phyloP scores from a whole-genome alignment of 2,888 invertebrate species.

The Chalcosyrphus nemorum region DNA sequence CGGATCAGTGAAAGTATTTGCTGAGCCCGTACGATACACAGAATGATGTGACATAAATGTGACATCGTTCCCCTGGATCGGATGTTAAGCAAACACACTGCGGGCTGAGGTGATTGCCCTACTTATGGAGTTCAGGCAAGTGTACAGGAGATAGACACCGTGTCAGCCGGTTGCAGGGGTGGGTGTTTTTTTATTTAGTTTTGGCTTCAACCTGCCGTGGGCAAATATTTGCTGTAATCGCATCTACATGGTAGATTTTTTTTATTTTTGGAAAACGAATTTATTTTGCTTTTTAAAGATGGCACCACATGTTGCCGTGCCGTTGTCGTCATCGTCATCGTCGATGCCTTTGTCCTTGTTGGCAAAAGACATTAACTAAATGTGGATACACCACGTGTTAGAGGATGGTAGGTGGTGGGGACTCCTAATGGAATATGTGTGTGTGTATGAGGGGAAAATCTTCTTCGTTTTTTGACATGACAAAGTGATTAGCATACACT shows the following conservation, averaged over 20 bases:
- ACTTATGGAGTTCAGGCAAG: constrained; percentile 22
- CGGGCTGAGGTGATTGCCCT: constrained; percentile 38
- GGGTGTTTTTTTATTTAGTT: not conserved
- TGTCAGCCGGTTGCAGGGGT: constrained; percentile 2
- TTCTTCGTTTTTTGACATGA: constrained; percentile 14
- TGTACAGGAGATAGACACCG: not conserved
- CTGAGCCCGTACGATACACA: not conserved
- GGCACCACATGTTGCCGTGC: constrained; percentile 22
- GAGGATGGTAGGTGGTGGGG: not conserved
- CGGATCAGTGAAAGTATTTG: not conserved
- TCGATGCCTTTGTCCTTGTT: no score
- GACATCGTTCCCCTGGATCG: constrained; percentile 13
- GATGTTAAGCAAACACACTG: constrained; percentile 5
- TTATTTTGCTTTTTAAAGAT: not conserved
- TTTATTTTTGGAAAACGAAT: not conserved
- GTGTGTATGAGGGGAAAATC: not conserved
- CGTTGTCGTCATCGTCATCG: not conserved
- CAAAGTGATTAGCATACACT: constrained; percentile 42
- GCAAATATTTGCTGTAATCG: constrained; percentile 36
- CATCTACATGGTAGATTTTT: constrained; percentile 8
- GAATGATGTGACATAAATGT: constrained; percentile 2
- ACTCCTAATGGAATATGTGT: not conserved
- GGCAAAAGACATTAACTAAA: constrained; percentile 20
- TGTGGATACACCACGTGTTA: not conserved
- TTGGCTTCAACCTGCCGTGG: constrained; percentile 4